These are phyloP conservation scores for Cetoscarus ocellatus DNA, from an alignment of 2,797 vertebrate species.

Conservation along the genomic window DNA sequence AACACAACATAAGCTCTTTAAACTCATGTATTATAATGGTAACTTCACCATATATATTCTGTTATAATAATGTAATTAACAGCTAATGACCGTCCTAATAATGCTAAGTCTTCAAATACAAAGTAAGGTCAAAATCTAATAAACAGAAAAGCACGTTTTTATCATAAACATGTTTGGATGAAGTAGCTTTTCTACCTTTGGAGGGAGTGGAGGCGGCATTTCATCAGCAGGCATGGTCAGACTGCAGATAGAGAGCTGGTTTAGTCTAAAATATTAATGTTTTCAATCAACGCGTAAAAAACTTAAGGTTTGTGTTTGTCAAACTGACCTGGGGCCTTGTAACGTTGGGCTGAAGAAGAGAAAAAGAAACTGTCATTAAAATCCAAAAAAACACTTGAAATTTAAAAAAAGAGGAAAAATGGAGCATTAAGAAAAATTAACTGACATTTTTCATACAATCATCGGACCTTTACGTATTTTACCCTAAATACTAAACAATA, in stretches of 20 bases:
- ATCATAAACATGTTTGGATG: neutral
- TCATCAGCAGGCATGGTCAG: slow-evolving; percentile 60
- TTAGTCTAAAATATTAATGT: slow-evolving; percentile 11
- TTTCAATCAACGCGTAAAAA: neutral
- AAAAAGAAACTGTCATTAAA: neutral
- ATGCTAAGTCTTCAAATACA: too few species aligned
- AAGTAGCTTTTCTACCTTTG: slow-evolving; percentile 85
- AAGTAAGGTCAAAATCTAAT: too few species aligned
- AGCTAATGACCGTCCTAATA: too few species aligned
- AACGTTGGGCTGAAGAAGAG: slow-evolving; percentile 56
- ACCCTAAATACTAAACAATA: too few species aligned
- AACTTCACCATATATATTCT: too few species aligned
- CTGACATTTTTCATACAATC: too few species aligned
- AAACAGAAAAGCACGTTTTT: neutral
- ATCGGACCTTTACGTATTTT: too few species aligned
- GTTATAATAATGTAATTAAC: too few species aligned
- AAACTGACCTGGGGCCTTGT: slow-evolving; percentile 37
- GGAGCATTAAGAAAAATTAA: too few species aligned
- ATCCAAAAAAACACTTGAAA: neutral
- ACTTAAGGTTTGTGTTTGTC: neutral
- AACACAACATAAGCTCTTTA: too few species aligned
- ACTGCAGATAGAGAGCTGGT: slow-evolving; percentile 63
- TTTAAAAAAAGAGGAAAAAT: neutral
- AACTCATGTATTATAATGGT: too few species aligned
- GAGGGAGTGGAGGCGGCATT: slow-evolving; percentile 90